A percentile compares a stretch with the other conserved stretches of the same genome.
Conservation (phyloP, 2,797 vertebrate genomes). For the Florisuga fusca region DNA sequence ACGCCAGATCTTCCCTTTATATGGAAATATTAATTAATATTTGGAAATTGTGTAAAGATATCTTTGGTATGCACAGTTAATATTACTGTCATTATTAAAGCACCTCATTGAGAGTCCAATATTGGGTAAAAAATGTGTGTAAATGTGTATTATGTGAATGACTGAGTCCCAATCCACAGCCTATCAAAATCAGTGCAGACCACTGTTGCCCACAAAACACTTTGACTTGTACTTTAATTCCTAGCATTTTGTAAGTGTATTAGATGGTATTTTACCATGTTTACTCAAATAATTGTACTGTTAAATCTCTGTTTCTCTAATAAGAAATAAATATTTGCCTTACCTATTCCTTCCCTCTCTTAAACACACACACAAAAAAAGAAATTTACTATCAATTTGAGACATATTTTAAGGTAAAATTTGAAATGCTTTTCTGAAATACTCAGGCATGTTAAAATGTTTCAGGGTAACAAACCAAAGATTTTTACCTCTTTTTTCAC, state of each 20-base stretch:
- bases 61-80: background rate
- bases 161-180: background rate
- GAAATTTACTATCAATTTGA: background rate
- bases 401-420: background rate
- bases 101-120: background rate
- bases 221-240: background rate
- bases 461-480: background rate
- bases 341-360: background rate
- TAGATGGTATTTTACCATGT: background rate
- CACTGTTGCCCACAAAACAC: background rate
- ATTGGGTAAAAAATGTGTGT: background rate
- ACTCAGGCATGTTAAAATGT: background rate
- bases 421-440: background rate
- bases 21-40: conserved; percentile 49
- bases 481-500: background rate
- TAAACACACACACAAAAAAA: background rate
- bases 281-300: background rate
- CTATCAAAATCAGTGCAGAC: background rate
- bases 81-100: conserved; percentile 33
- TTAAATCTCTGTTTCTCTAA: background rate
- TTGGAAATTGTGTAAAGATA: conserved; percentile 44
- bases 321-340: background rate
- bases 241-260: background rate
- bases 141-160: background rate
- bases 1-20: conserved; percentile 41